Evolutionary conservation across 1,140 invertebrate species (phyloP).

Genomic region (Parasteatoda tepidariorum): DNA sequence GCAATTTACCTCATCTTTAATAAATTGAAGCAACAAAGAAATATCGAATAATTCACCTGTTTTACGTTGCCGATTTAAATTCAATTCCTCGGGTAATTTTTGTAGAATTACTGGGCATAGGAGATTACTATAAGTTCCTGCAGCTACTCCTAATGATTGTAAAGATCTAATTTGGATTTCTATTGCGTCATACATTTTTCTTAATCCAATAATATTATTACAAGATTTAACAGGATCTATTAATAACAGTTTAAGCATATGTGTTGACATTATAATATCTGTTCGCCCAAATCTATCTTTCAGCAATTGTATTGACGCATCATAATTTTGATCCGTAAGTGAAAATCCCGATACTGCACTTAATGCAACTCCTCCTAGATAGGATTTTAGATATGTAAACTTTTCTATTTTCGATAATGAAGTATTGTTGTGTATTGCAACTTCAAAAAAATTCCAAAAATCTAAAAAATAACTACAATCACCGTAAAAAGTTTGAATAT

Average conservation of each 20-base stretch:
- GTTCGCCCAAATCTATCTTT: not conserved
- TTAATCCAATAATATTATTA: not conserved
- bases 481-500: not conserved
- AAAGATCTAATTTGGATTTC: not conserved
- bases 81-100: not conserved
- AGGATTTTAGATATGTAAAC: not conserved
- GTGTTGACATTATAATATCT: not conserved
- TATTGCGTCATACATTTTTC: slow-evolving; percentile 8
- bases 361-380: not conserved
- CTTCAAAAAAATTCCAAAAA: not conserved
- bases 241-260: slow-evolving; percentile 5
- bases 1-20: not conserved
- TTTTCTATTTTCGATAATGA: not conserved
- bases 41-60: not conserved
- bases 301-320: not conserved
- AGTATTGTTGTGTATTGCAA: not conserved
- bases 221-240: not conserved
- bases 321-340: not conserved
- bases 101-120: not conserved
- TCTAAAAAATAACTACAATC: not conserved
- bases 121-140: not conserved
- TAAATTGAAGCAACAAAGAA: not conserved
- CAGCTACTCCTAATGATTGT: not conserved
- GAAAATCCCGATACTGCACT: not conserved
- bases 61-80: not conserved